phyloP scores from a whole-genome alignment of 1,140 invertebrate species.

The Philopotamus ludificatus region DNA sequence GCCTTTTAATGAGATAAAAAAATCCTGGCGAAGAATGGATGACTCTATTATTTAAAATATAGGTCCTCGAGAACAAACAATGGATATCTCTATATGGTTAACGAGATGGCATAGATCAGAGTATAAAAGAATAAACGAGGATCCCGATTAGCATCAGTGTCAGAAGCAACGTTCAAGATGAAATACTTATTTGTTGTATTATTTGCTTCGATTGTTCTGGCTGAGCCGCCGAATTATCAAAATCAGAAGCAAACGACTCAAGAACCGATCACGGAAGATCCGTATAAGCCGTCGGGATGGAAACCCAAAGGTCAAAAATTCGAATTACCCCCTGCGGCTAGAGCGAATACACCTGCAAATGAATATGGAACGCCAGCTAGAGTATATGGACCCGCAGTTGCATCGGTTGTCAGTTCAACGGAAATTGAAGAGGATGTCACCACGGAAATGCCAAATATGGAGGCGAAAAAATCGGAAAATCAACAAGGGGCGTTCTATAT shows the following conservation, averaged over 20 bases:
- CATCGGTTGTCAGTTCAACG: slow-evolving; percentile 14
- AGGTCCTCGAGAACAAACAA: too few species aligned
- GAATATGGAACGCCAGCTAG: slow-evolving; percentile 19
- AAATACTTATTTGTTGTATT: neutral
- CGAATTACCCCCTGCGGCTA: slow-evolving; percentile 48
- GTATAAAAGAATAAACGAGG: neutral
- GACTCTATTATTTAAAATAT: too few species aligned
- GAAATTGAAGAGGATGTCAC: slow-evolving; percentile 12
- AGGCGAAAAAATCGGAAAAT: neutral
- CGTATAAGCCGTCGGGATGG: slow-evolving; percentile 51
- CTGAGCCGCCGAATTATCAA: slow-evolving; percentile 14
- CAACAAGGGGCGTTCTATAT: slow-evolving; percentile 27
- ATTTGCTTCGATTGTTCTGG: slow-evolving; percentile 43
- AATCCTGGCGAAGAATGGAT: too few species aligned
- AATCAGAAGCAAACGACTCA: too few species aligned
- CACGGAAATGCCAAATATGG: neutral
- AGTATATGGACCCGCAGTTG: neutral
- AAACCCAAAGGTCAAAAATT: slow-evolving; percentile 47
- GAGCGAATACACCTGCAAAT: slow-evolving; percentile 29
- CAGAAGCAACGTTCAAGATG: neutral
- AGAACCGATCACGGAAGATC: slow-evolving; percentile 44
- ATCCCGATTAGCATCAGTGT: neutral
- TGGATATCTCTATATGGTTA: too few species aligned
- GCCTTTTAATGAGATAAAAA: too few species aligned
- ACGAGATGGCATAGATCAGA: neutral